Percentiles rank a stretch among this genome's conserved stretches.
These are phyloP conservation scores for Lampropteryx suffumata DNA, from an alignment of 2,888 invertebrate genomes.

Conservation along the genomic window DNA sequence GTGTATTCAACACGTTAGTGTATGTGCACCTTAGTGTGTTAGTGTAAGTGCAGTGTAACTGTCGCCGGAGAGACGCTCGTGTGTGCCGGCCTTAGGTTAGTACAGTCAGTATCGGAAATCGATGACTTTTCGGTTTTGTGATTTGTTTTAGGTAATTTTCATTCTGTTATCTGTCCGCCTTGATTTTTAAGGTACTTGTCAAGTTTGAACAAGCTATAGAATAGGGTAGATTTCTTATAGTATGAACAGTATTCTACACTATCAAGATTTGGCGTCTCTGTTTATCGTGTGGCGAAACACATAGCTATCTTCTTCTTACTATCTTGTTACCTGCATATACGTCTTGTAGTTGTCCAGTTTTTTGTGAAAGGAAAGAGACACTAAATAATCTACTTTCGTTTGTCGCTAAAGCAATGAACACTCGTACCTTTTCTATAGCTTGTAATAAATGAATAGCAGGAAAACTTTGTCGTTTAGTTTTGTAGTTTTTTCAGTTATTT, in stretches of 20 bases:
- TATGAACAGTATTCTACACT: no score
- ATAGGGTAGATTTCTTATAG: no score
- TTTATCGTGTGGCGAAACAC: no score
- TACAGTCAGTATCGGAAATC: not conserved
- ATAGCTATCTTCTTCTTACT: no score
- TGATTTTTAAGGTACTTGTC: not conserved
- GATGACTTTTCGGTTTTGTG: constrained; percentile 5
- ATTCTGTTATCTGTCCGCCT: constrained; percentile 1
- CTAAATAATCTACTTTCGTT: no score
- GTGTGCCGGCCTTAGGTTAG: constrained; percentile 24
- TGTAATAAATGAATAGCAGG: not conserved
- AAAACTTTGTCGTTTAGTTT: not conserved
- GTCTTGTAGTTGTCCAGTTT: no score
- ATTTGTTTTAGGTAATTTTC: not conserved
- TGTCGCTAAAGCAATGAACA: no score
- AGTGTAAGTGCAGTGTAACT: constrained; percentile 15
- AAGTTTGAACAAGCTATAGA: not conserved
- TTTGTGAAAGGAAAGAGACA: no score
- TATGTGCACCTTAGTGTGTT: constrained; percentile 27
- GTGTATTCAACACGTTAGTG: constrained; percentile 44
- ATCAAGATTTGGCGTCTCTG: no score
- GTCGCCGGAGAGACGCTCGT: constrained; percentile 2
- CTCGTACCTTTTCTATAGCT: not conserved
- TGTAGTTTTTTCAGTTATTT: constrained; percentile 11
- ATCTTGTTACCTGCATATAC: no score